phyloP scores from a whole-genome alignment of 2,888 invertebrate species.

The Kryphioiulus occultus region DNA sequence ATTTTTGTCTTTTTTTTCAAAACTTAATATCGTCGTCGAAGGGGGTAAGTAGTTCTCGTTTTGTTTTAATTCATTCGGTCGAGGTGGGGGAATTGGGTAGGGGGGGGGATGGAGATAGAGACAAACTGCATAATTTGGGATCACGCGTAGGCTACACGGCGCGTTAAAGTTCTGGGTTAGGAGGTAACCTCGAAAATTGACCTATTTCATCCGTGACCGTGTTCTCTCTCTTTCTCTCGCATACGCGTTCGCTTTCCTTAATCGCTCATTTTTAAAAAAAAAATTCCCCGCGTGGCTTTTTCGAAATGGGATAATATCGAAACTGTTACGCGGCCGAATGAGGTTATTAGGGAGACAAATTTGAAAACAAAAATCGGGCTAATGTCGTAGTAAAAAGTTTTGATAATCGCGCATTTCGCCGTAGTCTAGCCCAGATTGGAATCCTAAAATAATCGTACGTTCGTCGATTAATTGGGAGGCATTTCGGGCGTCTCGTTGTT shows the following conservation, averaged over 20 bases:
- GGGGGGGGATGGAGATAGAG: not conserved
- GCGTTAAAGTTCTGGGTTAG: slow-evolving; percentile 50
- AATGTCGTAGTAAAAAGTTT: too few relatives aligned
- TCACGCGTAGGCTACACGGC: not conserved
- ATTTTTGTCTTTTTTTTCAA: too few relatives aligned
- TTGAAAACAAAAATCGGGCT: too few relatives aligned
- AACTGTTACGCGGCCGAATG: not conserved
- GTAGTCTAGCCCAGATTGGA: too few relatives aligned
- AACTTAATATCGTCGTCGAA: too few relatives aligned
- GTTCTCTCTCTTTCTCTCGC: not conserved
- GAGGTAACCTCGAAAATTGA: slow-evolving; percentile 52
- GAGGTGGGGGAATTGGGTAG: not conserved
- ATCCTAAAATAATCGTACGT: too few relatives aligned
- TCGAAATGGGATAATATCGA: slow-evolving; percentile 7
- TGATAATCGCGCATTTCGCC: too few relatives aligned
- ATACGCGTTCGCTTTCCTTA: not conserved
- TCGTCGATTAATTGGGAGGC: too few relatives aligned
- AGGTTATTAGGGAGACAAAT: not conserved
- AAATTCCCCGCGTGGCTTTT: not conserved
- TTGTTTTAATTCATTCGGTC: too few relatives aligned
- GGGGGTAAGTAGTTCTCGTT: too few relatives aligned
- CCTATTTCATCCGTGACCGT: slow-evolving; percentile 48
- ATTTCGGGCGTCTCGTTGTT: slow-evolving; percentile 45
- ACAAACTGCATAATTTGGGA: not conserved
- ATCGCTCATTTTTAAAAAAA: not conserved